These are phyloP conservation scores for Erethizon dorsatum DNA, from an alignment of 2,797 vertebrate species.

Conservation along the genomic window DNA sequence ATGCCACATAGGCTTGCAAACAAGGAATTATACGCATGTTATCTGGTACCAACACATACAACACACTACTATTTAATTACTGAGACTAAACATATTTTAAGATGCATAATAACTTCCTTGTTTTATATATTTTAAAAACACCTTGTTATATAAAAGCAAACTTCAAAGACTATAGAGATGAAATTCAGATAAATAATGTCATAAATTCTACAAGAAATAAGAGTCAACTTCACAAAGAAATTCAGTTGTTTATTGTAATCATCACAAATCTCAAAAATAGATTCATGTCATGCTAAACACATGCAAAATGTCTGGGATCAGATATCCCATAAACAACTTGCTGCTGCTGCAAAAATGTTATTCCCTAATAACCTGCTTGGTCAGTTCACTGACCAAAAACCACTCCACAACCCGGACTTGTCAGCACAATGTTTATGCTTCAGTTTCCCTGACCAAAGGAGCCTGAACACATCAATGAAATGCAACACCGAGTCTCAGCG, in stretches of 20 bases:
- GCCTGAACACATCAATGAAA: conserved; percentile 63
- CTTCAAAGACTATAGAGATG: not conserved
- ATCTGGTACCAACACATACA: not conserved
- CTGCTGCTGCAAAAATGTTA: not conserved
- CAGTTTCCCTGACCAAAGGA: conserved; percentile 65
- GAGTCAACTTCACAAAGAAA: conserved; percentile 52
- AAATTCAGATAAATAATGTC: conserved; percentile 28
- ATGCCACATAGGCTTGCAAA: not conserved
- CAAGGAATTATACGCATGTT: not conserved
- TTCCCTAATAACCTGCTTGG: conserved; percentile 47
- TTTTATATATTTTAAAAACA: not conserved
- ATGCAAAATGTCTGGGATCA: conserved; percentile 47
- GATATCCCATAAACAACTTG: conserved; percentile 58
- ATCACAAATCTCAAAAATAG: conserved; percentile 57
- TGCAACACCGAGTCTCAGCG: not conserved
- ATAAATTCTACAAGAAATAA: conserved; percentile 57
- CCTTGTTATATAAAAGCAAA: conserved; percentile 14
- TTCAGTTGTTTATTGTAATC: conserved; percentile 31
- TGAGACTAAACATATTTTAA: conserved; percentile 8
- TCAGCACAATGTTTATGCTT: conserved; percentile 75
- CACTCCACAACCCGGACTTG: not conserved
- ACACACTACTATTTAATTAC: conserved; percentile 37
- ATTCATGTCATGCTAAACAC: conserved; percentile 42
- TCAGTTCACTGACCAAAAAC: conserved; percentile 45
- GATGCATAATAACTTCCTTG: not conserved